A percentile compares a stretch with the other conserved stretches of the same genome.
Conservation (phyloP, 2,797 vertebrate genomes). For the Urocyon cinereoargenteus region DNA sequence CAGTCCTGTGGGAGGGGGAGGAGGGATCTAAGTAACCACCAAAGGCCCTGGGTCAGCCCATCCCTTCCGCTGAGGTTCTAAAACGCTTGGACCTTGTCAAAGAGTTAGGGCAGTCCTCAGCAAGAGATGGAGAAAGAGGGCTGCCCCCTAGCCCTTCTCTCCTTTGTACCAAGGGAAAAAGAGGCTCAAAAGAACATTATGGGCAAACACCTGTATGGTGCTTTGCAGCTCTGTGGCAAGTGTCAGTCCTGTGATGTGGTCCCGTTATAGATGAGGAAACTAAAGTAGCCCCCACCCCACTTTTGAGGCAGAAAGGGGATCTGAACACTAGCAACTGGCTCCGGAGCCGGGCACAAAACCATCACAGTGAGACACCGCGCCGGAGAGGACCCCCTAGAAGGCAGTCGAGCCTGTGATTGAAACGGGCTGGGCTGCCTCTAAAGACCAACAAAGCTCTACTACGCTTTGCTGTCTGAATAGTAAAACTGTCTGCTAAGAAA, state of each 20-base stretch:
- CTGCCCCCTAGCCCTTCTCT: not conserved
- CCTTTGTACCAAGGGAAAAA: not conserved
- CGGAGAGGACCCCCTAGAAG: not conserved
- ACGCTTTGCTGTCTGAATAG: not conserved
- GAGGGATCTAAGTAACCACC: not conserved
- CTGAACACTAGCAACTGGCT: not conserved
- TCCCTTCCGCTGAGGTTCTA: not conserved
- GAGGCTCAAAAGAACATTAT: not conserved
- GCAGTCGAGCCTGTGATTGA: not conserved
- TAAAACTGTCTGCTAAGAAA: conserved; percentile 40
- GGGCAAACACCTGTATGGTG: not conserved
- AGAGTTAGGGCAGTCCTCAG: not conserved
- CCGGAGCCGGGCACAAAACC: not conserved
- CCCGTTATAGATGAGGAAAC: not conserved
- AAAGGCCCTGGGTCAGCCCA: not conserved
- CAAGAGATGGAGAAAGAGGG: not conserved
- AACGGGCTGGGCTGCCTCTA: not conserved
- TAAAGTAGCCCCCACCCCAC: not conserved
- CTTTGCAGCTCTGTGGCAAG: not conserved
- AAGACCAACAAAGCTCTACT: not conserved
- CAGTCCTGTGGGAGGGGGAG: not conserved
- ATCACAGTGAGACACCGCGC: fast-evolving
- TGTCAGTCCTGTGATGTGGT: not conserved
- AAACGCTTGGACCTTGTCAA: not conserved
- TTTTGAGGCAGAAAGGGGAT: not conserved